Conservation (phyloP, 2,113 vertebrate species). For the Probosciger aterrimus region DNA sequence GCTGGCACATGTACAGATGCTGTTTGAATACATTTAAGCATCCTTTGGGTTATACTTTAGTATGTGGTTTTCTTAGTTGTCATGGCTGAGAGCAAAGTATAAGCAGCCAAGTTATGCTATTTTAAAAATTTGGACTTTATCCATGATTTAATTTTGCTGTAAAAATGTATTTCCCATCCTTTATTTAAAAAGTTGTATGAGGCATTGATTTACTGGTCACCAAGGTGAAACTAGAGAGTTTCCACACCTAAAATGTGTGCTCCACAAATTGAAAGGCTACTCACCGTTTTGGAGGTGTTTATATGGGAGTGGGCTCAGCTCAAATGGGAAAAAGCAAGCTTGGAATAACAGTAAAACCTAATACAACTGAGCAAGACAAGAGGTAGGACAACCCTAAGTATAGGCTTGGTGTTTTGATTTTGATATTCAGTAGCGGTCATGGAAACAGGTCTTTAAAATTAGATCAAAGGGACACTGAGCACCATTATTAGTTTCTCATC, state of each 20-base stretch:
- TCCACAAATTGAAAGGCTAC: neutral
- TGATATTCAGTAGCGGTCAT: neutral
- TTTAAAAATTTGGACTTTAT: neutral
- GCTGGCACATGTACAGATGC: fast-evolving
- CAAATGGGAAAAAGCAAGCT: neutral
- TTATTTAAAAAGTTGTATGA: neutral
- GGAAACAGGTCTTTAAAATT: neutral
- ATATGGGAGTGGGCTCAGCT: neutral
- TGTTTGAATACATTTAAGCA: neutral
- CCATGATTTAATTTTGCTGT: neutral
- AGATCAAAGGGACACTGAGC: neutral
- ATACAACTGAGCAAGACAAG: neutral
- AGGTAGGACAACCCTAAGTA: neutral
- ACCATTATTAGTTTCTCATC: neutral
- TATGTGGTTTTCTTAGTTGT: neutral
- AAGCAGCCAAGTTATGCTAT: neutral
- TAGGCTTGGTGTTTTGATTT: neutral
- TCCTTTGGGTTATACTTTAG: neutral
- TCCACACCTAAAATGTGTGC: fast-evolving
- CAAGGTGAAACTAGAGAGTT: neutral
- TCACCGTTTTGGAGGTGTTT: neutral
- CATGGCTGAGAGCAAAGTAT: neutral
- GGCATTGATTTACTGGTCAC: neutral
- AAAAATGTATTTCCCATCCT: neutral
- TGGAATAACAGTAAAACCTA: neutral